Conservation (phyloP, 2,797 vertebrate genomes). For the Bryconaethiops microstoma region DNA sequence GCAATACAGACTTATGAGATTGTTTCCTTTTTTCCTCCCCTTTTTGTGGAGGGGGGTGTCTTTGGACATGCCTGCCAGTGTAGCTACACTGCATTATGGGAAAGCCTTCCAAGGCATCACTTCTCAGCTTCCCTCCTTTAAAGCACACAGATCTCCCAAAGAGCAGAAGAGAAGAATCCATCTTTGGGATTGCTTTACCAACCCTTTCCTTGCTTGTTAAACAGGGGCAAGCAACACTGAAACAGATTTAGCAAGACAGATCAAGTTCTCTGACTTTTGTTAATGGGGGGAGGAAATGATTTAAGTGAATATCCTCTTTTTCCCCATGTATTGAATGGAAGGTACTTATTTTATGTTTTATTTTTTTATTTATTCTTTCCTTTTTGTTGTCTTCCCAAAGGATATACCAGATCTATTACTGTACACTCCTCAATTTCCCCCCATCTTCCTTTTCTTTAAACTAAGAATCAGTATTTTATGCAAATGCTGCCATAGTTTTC, state of each 20-base stretch:
- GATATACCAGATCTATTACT: slow-evolving; percentile 63
- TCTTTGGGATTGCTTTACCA: slow-evolving; percentile 55
- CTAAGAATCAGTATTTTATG: slow-evolving; percentile 79
- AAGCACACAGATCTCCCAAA: slow-evolving; percentile 62
- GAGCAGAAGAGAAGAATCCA: slow-evolving; percentile 56
- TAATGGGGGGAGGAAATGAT: slow-evolving; percentile 58
- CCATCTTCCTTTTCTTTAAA: slow-evolving; percentile 58
- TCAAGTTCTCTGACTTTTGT: slow-evolving; percentile 65
- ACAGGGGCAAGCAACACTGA: slow-evolving; percentile 53
- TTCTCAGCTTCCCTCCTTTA: slow-evolving; percentile 55
- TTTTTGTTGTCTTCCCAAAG: slow-evolving; percentile 65
- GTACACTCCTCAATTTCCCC: slow-evolving; percentile 72
- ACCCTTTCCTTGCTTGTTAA: slow-evolving; percentile 63
- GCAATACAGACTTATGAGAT: slow-evolving; percentile 62
- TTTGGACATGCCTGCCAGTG: slow-evolving; percentile 54
- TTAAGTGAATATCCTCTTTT: slow-evolving; percentile 56
- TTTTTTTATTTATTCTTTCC: slow-evolving; percentile 68
- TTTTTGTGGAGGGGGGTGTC: slow-evolving; percentile 57
- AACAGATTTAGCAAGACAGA: slow-evolving; percentile 59
- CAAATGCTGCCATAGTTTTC: slow-evolving; percentile 78
- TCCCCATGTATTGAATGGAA: slow-evolving; percentile 63
- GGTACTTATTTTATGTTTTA: slow-evolving; percentile 68
- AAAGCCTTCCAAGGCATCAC: slow-evolving; percentile 41
- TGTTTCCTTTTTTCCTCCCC: slow-evolving; percentile 7
- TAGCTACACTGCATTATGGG: slow-evolving; percentile 65